Evolutionary conservation across 2,888 invertebrate genomes (phyloP).

Genomic region (Sesamia inferens): DNA sequence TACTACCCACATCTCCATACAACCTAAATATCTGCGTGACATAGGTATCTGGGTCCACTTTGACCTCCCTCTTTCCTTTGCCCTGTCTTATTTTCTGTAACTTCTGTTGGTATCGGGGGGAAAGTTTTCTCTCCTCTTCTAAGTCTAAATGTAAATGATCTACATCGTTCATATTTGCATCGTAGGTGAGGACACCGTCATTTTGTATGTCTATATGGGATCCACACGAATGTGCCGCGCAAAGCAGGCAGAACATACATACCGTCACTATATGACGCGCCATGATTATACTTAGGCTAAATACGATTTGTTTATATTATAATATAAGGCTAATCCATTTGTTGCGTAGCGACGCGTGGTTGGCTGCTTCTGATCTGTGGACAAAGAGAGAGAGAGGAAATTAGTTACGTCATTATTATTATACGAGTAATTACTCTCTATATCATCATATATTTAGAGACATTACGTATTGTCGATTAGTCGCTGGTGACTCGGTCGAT

Average conservation of each 20-base stretch:
- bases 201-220: conserved; percentile 90
- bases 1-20: conserved; percentile 91
- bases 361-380: conserved; percentile 69
- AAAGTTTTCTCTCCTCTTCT: conserved; percentile 70
- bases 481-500: no score
- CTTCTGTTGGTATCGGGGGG: conserved; percentile 75
- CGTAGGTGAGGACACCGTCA: conserved; percentile 71
- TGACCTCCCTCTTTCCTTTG: conserved; percentile 73
- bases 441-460: no score
- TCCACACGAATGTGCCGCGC: conserved; percentile 94
- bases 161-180: conserved; percentile 66
- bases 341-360: conserved; percentile 41
- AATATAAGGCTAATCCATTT: conserved; percentile 66
- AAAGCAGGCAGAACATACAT: conserved; percentile 95
- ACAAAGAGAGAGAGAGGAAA: conserved; percentile 55
- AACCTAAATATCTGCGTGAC: conserved; percentile 92
- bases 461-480: no score
- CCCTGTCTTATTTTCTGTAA: conserved; percentile 74
- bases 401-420: neutral
- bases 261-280: conserved; percentile 92
- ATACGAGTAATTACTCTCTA: no score
- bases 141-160: conserved; percentile 71
- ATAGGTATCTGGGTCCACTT: conserved; percentile 89
- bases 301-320: conserved; percentile 61
- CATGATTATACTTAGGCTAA: conserved; percentile 76